Conservation (phyloP, 2,888 invertebrate species). For the Electrophaes corylata region DNA sequence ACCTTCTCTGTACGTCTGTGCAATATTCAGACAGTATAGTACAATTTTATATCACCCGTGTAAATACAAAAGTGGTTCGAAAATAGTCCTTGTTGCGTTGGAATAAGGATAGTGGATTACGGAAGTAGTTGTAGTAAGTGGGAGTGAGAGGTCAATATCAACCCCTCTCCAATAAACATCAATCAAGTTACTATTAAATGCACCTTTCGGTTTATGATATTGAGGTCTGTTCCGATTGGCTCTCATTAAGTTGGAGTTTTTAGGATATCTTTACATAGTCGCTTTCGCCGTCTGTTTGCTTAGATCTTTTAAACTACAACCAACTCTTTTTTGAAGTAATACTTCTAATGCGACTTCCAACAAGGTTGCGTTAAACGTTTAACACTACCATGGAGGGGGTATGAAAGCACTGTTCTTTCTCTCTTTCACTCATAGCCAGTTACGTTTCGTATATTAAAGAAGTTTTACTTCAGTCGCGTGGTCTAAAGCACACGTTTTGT, state of each 20-base stretch:
- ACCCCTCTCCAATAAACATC: slow-evolving; percentile 66
- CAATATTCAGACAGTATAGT: slow-evolving; percentile 21
- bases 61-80: slow-evolving; percentile 1
- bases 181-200: slow-evolving; percentile 71
- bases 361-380: no score
- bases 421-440: no score
- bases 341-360: no score
- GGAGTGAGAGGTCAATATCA: slow-evolving; percentile 41
- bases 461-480: no score
- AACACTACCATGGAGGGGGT: no score
- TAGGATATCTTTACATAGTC: no score
- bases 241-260: slow-evolving; percentile 15
- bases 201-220: slow-evolving; percentile 65
- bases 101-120: slow-evolving; percentile 19
- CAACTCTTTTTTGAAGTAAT: no score
- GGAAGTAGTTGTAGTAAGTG: slow-evolving; percentile 10
- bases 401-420: no score
- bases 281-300: no score
- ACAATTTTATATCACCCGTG: background rate
- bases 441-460: no score
- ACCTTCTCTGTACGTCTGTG: background rate
- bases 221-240: slow-evolving; percentile 49
- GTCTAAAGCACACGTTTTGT: no score
- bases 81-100: slow-evolving; percentile 9
- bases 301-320: no score